These are phyloP conservation scores for Clarias platycephalus DNA, from an alignment of 2,797 vertebrate species.

Conservation along the genomic window DNA sequence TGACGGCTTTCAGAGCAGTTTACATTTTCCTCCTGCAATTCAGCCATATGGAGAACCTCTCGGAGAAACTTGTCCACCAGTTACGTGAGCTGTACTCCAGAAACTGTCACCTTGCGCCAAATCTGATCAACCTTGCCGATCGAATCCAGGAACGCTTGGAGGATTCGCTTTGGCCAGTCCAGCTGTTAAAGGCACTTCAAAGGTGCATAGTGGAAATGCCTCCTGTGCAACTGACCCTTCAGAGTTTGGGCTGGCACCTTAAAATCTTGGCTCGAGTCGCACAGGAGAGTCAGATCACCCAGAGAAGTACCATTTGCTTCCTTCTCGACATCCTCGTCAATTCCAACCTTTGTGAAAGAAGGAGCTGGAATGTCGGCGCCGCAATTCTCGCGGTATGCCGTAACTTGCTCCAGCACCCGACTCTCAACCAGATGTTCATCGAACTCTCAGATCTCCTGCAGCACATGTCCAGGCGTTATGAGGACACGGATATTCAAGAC, in stretches of 20 bases:
- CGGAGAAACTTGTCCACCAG: constrained; percentile 62
- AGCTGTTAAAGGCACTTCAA: constrained; percentile 71
- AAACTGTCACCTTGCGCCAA: constrained; percentile 74
- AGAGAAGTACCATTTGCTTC: constrained; percentile 69
- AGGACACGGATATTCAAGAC: constrained; percentile 81
- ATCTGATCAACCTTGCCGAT: constrained; percentile 79
- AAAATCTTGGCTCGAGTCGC: constrained; percentile 78
- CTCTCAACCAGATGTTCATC: constrained; percentile 68
- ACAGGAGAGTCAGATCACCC: constrained; percentile 70
- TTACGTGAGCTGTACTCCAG: constrained; percentile 76
- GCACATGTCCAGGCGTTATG: constrained; percentile 68
- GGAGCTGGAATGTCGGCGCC: constrained; percentile 79
- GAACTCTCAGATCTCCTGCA: constrained; percentile 80
- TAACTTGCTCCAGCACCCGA: constrained; percentile 75
- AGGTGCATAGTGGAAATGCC: constrained; percentile 66
- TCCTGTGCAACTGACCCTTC: constrained; percentile 49
- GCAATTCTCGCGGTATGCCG: constrained; percentile 78
- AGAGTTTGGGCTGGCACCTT: constrained; percentile 77
- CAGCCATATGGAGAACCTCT: constrained; percentile 62
- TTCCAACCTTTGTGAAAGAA: constrained; percentile 60
- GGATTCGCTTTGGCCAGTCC: constrained; percentile 68
- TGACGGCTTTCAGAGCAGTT: constrained; percentile 79
- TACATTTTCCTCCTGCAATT: constrained; percentile 81
- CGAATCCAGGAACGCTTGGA: constrained; percentile 66
- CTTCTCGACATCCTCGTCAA: constrained; percentile 67